Evolutionary conservation across 2,888 invertebrate species (phyloP).

Genomic region (Keiferia lycopersicella): DNA sequence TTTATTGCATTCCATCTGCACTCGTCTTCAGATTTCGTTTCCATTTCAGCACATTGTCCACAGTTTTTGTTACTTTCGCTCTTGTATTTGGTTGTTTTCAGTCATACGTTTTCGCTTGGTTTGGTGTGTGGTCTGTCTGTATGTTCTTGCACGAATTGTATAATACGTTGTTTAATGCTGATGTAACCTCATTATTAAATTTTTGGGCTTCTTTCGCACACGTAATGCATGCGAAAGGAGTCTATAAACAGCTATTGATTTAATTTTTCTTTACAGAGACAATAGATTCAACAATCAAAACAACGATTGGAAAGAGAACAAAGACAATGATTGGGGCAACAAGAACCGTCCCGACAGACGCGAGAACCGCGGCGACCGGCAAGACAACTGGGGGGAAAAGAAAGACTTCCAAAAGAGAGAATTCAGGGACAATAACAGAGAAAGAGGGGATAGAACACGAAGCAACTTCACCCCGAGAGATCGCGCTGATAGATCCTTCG

Average conservation of each 20-base stretch:
- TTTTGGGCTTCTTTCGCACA: conserved; percentile 3
- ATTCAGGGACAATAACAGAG: conserved; percentile 39
- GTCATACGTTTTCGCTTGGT: conserved; percentile 46
- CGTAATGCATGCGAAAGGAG: not conserved
- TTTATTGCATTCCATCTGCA: conserved; percentile 48
- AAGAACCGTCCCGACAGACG: conserved; percentile 41
- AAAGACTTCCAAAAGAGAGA: conserved; percentile 43
- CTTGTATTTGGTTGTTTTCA: conserved; percentile 35
- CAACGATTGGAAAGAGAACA: conserved; percentile 52
- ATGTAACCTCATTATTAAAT: not conserved
- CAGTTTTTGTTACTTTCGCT: conserved; percentile 28
- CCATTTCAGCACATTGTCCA: conserved; percentile 50
- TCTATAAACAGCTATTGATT: conserved; percentile 9
- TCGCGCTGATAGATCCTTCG: conserved; percentile 58
- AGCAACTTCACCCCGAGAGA: conserved; percentile 68
- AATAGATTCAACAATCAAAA: conserved; percentile 35
- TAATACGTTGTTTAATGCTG: not conserved
- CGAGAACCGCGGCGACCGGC: conserved; percentile 34
- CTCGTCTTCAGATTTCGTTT: conserved; percentile 36
- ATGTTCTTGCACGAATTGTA: not conserved
- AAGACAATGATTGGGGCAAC: conserved; percentile 38
- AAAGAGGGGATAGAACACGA: conserved; percentile 47
- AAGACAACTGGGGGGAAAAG: conserved; percentile 40
- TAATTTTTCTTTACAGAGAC: conserved; percentile 36
- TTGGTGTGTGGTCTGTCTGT: conserved; percentile 43